Conservation (phyloP, 1,140 invertebrate species). For the Cydia pomonella region DNA sequence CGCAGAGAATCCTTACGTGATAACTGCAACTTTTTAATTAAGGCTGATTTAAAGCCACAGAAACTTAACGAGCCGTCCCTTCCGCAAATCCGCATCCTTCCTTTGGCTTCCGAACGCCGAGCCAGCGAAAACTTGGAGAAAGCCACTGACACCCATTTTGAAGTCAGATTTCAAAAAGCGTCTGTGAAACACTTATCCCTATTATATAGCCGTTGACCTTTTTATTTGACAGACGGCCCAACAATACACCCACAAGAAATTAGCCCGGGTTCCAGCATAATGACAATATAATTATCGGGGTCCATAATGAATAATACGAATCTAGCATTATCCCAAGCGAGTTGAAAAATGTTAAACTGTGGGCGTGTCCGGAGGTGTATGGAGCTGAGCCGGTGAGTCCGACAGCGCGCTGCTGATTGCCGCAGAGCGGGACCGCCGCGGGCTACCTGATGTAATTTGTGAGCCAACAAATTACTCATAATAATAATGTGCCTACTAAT, state of each 20-base stretch:
- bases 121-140: conserved; percentile 19
- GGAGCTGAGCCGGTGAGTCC: conserved; percentile 55
- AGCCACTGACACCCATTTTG: conserved; percentile 7
- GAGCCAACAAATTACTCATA: conserved; percentile 76
- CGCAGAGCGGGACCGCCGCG: conserved; percentile 57
- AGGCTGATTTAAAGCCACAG: conserved; percentile 48
- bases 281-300: conserved; percentile 53
- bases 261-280: conserved; percentile 47
- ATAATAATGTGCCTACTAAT: conserved; percentile 75
- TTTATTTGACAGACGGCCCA: conserved; percentile 36
- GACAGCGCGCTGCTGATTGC: conserved; percentile 57
- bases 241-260: conserved; percentile 39
- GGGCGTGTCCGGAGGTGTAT: conserved; percentile 58
- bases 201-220: conserved; percentile 40
- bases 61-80: conserved; percentile 42
- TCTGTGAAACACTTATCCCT: not conserved
- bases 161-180: not conserved
- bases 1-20: conserved; percentile 52
- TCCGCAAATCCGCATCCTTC: conserved; percentile 40
- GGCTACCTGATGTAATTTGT: conserved; percentile 78
- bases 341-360: conserved; percentile 77
- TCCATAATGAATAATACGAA: conserved; percentile 66
- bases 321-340: conserved; percentile 67
- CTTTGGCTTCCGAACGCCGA: conserved; percentile 43
- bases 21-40: conserved; percentile 72